phyloP scores from a whole-genome alignment of 2,797 vertebrate species.

The Propithecus deckenii region DNA sequence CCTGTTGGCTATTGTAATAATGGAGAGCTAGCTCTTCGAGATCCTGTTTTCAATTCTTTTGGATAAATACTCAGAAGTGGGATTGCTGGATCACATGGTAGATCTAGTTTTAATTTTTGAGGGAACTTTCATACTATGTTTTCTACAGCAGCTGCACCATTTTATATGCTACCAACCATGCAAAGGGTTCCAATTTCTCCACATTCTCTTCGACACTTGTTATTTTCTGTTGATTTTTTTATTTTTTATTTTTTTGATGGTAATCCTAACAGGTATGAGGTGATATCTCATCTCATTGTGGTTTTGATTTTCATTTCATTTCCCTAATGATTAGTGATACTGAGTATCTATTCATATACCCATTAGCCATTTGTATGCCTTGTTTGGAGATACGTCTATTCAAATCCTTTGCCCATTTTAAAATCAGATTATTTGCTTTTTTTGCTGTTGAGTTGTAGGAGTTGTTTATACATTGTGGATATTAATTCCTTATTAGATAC shows the following conservation, averaged over 20 bases:
- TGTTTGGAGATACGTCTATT: not conserved
- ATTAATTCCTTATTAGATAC: not conserved
- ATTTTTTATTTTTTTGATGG: not conserved
- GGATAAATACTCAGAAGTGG: not conserved
- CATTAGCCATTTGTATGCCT: not conserved
- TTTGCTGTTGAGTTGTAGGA: not conserved
- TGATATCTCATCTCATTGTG: not conserved
- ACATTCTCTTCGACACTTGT: not conserved
- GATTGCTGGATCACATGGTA: slow-evolving; percentile 7
- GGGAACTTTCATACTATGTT: not conserved
- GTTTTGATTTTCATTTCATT: not conserved
- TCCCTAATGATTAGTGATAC: not conserved
- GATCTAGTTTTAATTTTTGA: not conserved
- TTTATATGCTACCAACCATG: not conserved
- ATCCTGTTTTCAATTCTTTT: not conserved
- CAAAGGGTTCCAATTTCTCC: not conserved
- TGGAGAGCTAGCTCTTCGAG: not conserved
- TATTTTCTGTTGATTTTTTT: not conserved
- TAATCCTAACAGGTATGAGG: not conserved
- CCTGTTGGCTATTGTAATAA: not conserved
- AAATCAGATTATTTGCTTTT: not conserved
- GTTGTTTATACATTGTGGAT: not conserved
- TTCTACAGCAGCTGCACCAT: not conserved
- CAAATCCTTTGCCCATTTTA: not conserved
- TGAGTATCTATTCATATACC: not conserved